Percentiles rank a stretch among this genome's conserved stretches.
Evolutionary conservation across 2,797 vertebrate genomes (phyloP).

Genomic region (Amphiprion clarkii): DNA sequence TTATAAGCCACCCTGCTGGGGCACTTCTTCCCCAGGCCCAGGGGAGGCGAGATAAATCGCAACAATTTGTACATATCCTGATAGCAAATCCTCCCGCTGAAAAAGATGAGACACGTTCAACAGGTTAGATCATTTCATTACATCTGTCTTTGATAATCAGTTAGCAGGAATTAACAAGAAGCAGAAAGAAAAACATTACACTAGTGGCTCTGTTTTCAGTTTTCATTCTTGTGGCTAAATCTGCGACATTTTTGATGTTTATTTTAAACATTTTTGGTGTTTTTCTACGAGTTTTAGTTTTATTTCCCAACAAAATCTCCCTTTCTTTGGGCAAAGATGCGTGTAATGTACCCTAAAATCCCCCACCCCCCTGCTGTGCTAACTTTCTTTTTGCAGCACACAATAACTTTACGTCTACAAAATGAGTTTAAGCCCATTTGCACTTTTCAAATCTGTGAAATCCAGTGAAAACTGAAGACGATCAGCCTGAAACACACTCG

Average conservation of each 20-base stretch:
- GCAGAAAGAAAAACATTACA: not conserved
- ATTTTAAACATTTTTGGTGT: not conserved
- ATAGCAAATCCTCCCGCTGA: slow-evolving; percentile 96
- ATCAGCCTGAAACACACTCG: no score
- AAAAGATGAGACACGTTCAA: slow-evolving; percentile 84
- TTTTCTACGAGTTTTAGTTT: no score
- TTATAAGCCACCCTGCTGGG: slow-evolving; percentile 98
- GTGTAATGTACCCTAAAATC: no score
- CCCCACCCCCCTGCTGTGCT: no score
- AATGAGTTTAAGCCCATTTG: no score
- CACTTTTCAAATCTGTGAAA: no score
- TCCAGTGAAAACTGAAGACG: no score
- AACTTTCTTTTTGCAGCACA: no score
- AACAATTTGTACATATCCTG: slow-evolving; percentile 99
- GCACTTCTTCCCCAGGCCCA: slow-evolving; percentile 98
- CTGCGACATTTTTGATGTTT: not conserved
- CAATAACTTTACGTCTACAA: no score
- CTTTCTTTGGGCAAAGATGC: no score
- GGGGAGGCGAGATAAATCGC: slow-evolving; percentile 95
- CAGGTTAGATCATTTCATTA: slow-evolving; percentile 69
- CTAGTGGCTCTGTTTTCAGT: not conserved
- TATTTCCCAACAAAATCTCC: no score
- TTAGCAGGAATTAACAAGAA: not conserved
- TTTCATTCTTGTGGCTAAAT: not conserved
- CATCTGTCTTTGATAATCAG: not conserved